Percentiles rank a stretch among this genome's conserved stretches.
Evolutionary conservation across 2,797 vertebrate species (phyloP).

Genomic region (Muscicapa striata): DNA sequence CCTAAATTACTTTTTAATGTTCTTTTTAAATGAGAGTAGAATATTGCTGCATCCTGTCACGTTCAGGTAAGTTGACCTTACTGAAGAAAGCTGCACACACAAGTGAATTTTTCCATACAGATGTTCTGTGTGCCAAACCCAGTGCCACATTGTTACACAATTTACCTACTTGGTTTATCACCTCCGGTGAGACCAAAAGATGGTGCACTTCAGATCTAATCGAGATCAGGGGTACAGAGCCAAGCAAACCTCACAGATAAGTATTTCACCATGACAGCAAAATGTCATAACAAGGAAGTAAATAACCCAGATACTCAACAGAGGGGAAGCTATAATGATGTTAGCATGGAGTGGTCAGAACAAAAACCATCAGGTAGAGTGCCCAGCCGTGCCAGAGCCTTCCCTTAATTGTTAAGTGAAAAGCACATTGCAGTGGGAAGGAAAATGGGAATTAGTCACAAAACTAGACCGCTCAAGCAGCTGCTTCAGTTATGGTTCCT

Average conservation of each 20-base stretch:
- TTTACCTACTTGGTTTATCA: background rate
- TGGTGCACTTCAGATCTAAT: background rate
- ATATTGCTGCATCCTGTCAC: background rate
- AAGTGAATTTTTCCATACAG: background rate
- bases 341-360: background rate
- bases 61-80: background rate
- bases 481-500: background rate
- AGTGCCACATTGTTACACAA: rapidly evolving
- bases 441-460: background rate
- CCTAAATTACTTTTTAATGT: background rate
- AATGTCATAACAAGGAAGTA: background rate
- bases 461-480: background rate
- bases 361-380: background rate
- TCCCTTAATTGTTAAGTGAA: background rate
- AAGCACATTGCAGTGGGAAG: background rate
- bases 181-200: background rate
- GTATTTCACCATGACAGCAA: background rate
- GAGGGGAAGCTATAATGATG: background rate
- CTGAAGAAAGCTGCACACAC: background rate
- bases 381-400: background rate
- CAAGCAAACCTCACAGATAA: background rate
- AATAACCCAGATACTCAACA: background rate
- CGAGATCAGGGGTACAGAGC: background rate
- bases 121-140: rapidly evolving
- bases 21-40: background rate